Conservation (phyloP, 1,140 invertebrate species). For the Macrocentrus cingulum region DNA sequence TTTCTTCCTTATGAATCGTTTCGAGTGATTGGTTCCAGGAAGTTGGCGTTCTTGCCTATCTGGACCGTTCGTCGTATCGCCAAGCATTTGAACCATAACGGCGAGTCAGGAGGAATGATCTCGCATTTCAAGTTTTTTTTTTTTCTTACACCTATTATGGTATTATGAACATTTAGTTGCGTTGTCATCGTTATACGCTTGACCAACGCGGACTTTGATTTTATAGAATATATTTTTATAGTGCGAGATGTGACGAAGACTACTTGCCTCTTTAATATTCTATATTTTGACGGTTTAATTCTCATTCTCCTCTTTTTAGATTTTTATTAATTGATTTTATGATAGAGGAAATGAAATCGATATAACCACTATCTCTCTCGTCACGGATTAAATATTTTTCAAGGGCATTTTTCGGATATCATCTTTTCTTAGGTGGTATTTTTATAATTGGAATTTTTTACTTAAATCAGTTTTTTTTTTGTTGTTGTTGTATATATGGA, state of each 20-base stretch:
- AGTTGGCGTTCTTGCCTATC: slow-evolving; percentile 38
- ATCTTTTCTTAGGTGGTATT: neutral
- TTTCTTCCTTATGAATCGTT: slow-evolving; percentile 42
- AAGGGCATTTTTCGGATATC: neutral
- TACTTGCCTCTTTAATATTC: slow-evolving; percentile 18
- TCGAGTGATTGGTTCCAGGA: slow-evolving; percentile 49
- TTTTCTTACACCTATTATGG: slow-evolving; percentile 47
- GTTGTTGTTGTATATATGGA: too few relatives aligned
- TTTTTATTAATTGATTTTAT: slow-evolving; percentile 25
- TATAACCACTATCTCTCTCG: too few relatives aligned
- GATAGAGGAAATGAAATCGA: slow-evolving; percentile 6
- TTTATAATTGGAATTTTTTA: slow-evolving; percentile 1
- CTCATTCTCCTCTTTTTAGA: slow-evolving; percentile 13
- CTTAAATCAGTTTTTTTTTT: slow-evolving; percentile 2
- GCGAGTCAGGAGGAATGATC: slow-evolving; percentile 33
- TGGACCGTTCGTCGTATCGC: slow-evolving; percentile 47
- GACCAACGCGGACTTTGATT: slow-evolving; percentile 24
- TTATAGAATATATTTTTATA: too few relatives aligned
- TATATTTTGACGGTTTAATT: slow-evolving; percentile 4
- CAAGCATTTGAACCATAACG: slow-evolving; percentile 51
- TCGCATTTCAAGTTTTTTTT: slow-evolving; percentile 27
- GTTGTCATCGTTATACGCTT: slow-evolving; percentile 51
- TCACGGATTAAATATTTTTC: slow-evolving; percentile 6
- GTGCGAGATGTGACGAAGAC: too few relatives aligned
- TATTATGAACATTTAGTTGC: slow-evolving; percentile 55